Conservation (phyloP, 1,140 invertebrate genomes). For the Drosophila kurseongensis region DNA sequence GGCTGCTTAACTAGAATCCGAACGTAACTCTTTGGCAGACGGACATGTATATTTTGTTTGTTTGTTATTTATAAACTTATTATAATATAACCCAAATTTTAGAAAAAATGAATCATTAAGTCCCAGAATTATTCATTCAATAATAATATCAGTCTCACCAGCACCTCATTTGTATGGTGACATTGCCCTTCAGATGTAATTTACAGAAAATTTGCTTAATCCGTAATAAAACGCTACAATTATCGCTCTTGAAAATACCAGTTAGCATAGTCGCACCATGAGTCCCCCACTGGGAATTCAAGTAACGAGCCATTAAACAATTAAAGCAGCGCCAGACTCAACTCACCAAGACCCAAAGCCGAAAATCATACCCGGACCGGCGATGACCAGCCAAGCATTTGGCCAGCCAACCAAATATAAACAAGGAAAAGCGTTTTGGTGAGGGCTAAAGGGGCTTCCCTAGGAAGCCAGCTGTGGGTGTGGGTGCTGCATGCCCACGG, state of each 20-base stretch:
- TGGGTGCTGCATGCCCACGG: conserved; percentile 12
- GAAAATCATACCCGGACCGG: conserved; percentile 1
- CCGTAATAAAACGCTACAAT: conserved; percentile 66
- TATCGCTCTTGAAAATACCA: conserved; percentile 68
- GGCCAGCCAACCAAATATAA: conserved; percentile 75
- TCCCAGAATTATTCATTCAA: background rate
- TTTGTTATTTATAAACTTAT: too few relatives aligned
- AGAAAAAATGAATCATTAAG: too few relatives aligned
- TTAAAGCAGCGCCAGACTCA: conserved; percentile 54
- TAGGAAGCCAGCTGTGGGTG: conserved; percentile 5
- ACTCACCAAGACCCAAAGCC: conserved; percentile 1
- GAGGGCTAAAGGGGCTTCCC: conserved; percentile 5
- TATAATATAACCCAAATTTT: too few relatives aligned
- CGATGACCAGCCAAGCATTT: conserved; percentile 64
- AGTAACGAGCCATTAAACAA: conserved; percentile 80
- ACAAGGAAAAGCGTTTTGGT: conserved; percentile 50
- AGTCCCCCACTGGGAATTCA: conserved; percentile 63
- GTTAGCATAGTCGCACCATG: conserved; percentile 15
- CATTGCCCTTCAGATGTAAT: conserved; percentile 31
- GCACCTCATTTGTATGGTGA: background rate
- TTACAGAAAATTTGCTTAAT: conserved; percentile 59
- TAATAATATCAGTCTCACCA: background rate
- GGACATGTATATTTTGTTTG: too few relatives aligned
- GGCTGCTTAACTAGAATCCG: too few relatives aligned
- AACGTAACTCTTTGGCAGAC: too few relatives aligned